Conservation (phyloP, 2,797 vertebrate species). For the Macropus fuliginosus region DNA sequence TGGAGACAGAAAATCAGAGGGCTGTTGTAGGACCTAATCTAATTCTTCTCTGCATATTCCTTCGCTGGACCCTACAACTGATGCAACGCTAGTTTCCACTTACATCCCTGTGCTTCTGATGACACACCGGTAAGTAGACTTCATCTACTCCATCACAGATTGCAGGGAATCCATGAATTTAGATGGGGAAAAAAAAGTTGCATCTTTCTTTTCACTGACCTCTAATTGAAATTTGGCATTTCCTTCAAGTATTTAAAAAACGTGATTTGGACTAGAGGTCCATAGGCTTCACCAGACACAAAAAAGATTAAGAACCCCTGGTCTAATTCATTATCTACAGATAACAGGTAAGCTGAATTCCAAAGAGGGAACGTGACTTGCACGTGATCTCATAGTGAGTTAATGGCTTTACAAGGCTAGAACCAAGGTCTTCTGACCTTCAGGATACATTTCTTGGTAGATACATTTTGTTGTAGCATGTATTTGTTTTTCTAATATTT, state of each 20-base stretch:
- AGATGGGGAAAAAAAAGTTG: not conserved
- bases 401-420: not conserved
- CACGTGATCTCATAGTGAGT: not conserved
- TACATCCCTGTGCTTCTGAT: conserved; percentile 11
- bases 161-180: not conserved
- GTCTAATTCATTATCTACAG: not conserved
- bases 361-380: not conserved
- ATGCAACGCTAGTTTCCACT: not conserved
- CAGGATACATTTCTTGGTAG: not conserved
- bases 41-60: not conserved
- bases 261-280: not conserved
- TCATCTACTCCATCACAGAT: not conserved
- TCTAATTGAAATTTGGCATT: not conserved
- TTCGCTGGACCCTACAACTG: not conserved
- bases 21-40: too few species aligned
- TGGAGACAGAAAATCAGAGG: not conserved
- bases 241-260: not conserved
- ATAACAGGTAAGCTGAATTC: not conserved
- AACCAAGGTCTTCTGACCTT: not conserved
- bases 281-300: not conserved
- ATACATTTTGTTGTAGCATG: not conserved
- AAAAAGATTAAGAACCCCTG: not conserved
- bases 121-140: not conserved
- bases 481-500: not conserved
- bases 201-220: not conserved